Evolutionary conservation across 2,888 invertebrate genomes (phyloP), one percentile per base, ranked within the genome.

Genomic region (Ormyrus rosae): DNA sequence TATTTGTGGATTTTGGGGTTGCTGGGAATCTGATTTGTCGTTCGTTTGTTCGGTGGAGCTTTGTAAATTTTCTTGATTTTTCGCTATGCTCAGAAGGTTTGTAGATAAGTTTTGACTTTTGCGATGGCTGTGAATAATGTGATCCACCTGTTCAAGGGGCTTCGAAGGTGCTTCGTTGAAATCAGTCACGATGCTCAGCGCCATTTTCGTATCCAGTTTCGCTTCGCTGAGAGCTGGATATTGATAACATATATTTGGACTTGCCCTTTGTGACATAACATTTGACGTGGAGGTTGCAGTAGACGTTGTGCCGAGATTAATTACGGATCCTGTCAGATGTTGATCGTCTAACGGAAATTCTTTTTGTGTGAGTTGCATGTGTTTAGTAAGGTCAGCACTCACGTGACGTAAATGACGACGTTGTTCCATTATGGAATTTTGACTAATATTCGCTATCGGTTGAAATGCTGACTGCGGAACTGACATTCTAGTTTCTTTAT

Each of bases 381-480:
- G 90, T 67, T 91, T 91, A 0, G 90, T 90, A 0, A 91, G 83
- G 83, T 91, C 90, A 0, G 90, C 90, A 55, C 90, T 90, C 0
- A 91, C 90, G 82, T 91, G 90, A 10, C 90, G 87, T 19, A 91
- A 75, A 75, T 91, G 90, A 60, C 90, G 86, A 6, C 90, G 88
- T 65, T 91, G 90, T 68, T 91, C 90, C 88, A 91, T 89, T 61
- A 91, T 90, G 2, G 90, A 88, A 70, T 86, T 90, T 71, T 89
- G 90, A 67, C 86, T 91, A 75, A 91, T 90, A 46, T 88, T 90
- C 0, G 90, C 88, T 19, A 91, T 87, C 1, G 90, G 90, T 60
- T 90, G 90, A 68, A 91, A 91, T 4, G 88, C 90, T 0, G 89
- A 87, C 48, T 89, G 89, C 0, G 86, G 81, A 78, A 89, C 84